Percentiles rank a stretch among this genome's conserved stretches.
These are phyloP conservation scores for Malurus alboscapulatus DNA, from an alignment of 2,113 vertebrate genomes.

Conservation along the genomic window DNA sequence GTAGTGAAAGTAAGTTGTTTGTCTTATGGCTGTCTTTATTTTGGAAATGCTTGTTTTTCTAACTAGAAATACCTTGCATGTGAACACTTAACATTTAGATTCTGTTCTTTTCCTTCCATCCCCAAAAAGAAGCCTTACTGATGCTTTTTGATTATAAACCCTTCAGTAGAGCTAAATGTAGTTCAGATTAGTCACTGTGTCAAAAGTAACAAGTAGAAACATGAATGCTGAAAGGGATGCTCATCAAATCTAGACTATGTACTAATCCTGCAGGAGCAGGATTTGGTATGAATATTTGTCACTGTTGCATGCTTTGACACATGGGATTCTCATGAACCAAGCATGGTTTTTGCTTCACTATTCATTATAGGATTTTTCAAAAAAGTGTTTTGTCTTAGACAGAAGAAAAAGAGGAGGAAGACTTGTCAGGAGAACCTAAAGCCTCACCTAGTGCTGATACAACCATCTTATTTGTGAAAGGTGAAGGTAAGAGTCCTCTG, in stretches of 20 bases:
- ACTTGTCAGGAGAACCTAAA: constrained; percentile 89
- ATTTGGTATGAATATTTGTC: neutral
- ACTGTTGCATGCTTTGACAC: neutral
- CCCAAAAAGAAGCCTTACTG: neutral
- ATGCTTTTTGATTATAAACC: neutral
- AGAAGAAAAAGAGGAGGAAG: constrained; percentile 94
- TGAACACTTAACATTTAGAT: neutral
- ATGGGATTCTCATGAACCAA: neutral
- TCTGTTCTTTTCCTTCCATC: neutral
- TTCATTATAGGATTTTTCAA: constrained; percentile 27
- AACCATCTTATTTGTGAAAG: constrained; percentile 96
- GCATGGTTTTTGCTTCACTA: neutral
- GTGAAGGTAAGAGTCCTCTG: constrained; percentile 82
- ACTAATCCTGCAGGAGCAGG: neutral
- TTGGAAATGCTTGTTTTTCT: neutral
- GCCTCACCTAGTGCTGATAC: constrained; percentile 95
- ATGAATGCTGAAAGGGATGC: neutral
- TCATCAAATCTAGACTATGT: neutral
- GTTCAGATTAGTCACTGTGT: neutral
- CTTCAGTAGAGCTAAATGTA: neutral
- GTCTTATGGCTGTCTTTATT: neutral
- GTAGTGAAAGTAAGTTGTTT: neutral
- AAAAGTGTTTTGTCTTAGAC: constrained; percentile 76
- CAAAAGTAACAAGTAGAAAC: neutral
- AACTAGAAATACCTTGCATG: neutral